Evolutionary conservation across 2,797 vertebrate species (phyloP), one percentile per base, ranked within the genome.

Genomic region (Megalops cyprinoides): DNA sequence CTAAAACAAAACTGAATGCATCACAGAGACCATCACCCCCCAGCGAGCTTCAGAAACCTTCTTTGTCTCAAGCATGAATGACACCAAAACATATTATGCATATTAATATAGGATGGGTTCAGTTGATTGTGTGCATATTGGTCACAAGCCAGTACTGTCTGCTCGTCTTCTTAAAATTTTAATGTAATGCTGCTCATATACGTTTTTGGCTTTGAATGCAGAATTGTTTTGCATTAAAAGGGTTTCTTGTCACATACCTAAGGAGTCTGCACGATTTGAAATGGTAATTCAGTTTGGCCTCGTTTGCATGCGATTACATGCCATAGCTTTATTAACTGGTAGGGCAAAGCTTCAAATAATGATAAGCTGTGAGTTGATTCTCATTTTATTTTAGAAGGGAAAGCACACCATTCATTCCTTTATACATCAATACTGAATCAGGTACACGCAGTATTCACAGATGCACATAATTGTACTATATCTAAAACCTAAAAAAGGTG

Each of bases 1-100:
- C 87, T 80, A 78, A 77, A 86, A 87, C 76, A 78, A 89, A 88
- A 83, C 83, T 88, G 88, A 89, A 91, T 89, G 79, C 90, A 83
- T 87, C 80, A 84, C 85, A 88, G 91, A 81, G 90, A 91, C 91
- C 90, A 87, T 86, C 85, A 84, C 89, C 84, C 82, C 83, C 87
- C 74, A 55, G 77, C 80, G 81, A 31, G 78, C 73, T 87, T 88
- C 18, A 85, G 81, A 87, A 84, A 81, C 86, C 83, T n/a, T 83
- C 86, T 91, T 94, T 94, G 93, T 94, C 91, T 93, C 91, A 85
- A 83, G 85, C 87, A 87, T 84, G 85, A 87, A 90, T 86, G 85
- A 87, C 85, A 86, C 86, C 86, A 80, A 80, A 87, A 92, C 93
- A 94, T 95, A 94, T 94, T 94, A 93, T 94, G 92, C 91, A 95